Evolutionary conservation across 2,113 vertebrate species (phyloP).

Genomic region (Pogona vitticeps): DNA sequence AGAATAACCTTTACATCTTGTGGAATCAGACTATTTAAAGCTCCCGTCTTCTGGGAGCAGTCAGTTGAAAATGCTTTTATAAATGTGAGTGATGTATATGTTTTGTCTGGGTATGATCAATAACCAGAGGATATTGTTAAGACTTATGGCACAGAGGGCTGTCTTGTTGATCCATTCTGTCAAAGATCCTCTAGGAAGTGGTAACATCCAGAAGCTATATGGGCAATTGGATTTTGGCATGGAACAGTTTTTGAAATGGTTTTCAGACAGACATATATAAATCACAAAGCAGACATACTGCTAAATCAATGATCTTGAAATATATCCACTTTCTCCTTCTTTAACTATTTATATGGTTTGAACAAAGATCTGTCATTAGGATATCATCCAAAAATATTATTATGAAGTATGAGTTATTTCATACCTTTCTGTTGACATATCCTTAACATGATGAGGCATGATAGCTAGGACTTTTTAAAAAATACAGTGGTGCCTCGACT

Average conservation of each 20-base stretch:
- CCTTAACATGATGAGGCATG: background rate
- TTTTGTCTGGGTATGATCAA: background rate
- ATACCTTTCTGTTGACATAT: background rate
- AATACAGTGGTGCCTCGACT: no score
- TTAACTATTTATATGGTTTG: background rate
- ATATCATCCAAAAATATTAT: background rate
- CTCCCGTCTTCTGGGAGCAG: background rate
- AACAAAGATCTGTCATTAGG: background rate
- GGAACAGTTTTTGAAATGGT: background rate
- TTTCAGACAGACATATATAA: background rate
- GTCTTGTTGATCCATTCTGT: background rate
- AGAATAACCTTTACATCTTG: background rate
- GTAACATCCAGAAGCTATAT: background rate
- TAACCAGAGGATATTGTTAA: background rate
- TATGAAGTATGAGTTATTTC: background rate
- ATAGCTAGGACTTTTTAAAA: background rate
- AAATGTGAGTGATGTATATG: background rate
- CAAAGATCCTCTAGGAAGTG: background rate
- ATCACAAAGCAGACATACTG: background rate
- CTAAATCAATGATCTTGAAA: background rate
- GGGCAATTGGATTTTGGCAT: background rate
- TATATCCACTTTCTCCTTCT: background rate
- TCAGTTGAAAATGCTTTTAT: background rate
- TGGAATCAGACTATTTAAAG: background rate
- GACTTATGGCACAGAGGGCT: background rate